Evolutionary conservation across 2,113 vertebrate species (phyloP).

Genomic region (Callipepla squamata): DNA sequence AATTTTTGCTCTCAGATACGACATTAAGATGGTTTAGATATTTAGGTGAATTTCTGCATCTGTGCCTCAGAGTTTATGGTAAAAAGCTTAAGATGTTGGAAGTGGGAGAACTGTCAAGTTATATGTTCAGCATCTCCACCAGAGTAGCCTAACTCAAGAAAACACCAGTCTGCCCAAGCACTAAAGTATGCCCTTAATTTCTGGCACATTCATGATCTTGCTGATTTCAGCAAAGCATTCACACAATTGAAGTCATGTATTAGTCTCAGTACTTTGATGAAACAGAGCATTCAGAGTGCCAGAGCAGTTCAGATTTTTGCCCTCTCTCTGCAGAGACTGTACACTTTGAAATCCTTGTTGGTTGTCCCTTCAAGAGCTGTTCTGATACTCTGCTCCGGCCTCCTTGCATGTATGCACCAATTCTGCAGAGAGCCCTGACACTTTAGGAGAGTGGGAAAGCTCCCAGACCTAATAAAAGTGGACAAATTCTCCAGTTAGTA

Average conservation of each 20-base stretch:
- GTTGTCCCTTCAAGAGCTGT: not conserved
- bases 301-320: not conserved
- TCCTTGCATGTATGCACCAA: not conserved
- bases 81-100: not conserved
- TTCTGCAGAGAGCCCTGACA: not conserved
- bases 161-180: not conserved
- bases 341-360: not conserved
- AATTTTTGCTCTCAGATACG: not conserved
- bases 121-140: not conserved
- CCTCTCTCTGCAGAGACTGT: accelerated
- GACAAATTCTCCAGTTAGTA: not conserved
- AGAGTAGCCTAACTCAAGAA: not conserved
- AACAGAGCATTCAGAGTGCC: not conserved
- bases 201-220: not conserved
- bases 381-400: not conserved
- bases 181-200: not conserved
- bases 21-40: not conserved
- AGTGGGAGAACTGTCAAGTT: not conserved
- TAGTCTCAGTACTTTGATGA: not conserved
- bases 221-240: not conserved
- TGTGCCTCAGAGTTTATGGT: not conserved
- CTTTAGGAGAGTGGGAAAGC: not conserved
- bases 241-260: not conserved
- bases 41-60: not conserved
- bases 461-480: not conserved